Evolutionary conservation across 2,888 invertebrate genomes (phyloP), one percentile per base, ranked within the genome.

Genomic region (Trissoscelio sp.): DNA sequence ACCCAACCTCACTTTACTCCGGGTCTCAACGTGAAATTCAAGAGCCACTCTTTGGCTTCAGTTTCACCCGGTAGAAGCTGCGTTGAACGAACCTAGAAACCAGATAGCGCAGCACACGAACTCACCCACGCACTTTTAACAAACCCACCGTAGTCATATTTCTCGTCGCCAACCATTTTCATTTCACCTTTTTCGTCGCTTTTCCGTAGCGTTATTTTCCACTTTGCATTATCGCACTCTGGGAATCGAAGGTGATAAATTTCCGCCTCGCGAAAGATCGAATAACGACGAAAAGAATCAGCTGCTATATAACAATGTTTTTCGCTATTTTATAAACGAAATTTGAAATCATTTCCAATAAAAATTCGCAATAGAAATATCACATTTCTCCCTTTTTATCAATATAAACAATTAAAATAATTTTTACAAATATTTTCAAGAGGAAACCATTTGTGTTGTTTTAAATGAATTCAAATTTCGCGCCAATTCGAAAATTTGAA

Each of bases 1-100:
- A 89, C 85, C 79, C 78, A 88, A 88, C 83, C 87, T 85, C 81
- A 73, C 85, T 86, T 83, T 82, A 75, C 78, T 82, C 64, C 83
- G 79, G 85, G 85, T 84, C 83, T 84, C 85, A 83, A 57, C 81
- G 83, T 88, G 90, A 88, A 90, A 90, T 86, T 86, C 86, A 89
- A 90, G 89, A 88, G 88, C 84, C 84, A 83, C 87, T 88, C 86
- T 87, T 87, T 86, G 88, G 89, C 87, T 90, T 89, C 89, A 86
- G 88, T 89, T 90, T 89, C 88, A 83, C 81, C 84, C 72, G 58
- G 64, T 70, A 77, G 85, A 81, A 70, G 74, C 73, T 67, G 58
- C 73, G 55, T 58, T 72, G 62, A 57, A 57, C 69, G 73, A 64
- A 58, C 78, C 67, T 67, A 67, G 87, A 86, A 88, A 88, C 85